phyloP scores from a whole-genome alignment of 2,797 vertebrate species.

The Falco novaeseelandiae region DNA sequence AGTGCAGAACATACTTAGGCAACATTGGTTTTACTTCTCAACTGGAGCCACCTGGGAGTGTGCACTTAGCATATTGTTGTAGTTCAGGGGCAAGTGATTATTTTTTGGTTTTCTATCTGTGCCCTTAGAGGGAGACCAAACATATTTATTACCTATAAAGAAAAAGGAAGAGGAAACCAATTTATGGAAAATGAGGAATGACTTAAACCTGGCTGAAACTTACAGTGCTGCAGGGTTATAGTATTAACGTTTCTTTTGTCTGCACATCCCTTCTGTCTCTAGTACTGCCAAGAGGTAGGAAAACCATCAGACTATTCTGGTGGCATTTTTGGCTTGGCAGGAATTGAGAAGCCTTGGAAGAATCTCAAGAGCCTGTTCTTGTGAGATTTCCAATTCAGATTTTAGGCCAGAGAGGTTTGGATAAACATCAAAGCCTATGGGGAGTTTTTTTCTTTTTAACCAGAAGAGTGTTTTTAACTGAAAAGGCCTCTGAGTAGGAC shows the following conservation, averaged over 20 bases:
- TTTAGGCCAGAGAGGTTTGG: slow-evolving; percentile 54
- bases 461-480: slow-evolving; percentile 30
- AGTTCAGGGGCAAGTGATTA: not conserved
- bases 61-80: not conserved
- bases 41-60: not conserved
- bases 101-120: not conserved
- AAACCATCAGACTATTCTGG: slow-evolving; percentile 54
- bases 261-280: slow-evolving; percentile 37
- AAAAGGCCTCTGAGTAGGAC: not conserved
- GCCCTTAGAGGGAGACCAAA: not conserved
- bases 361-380: slow-evolving; percentile 51
- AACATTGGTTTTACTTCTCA: not conserved
- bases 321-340: slow-evolving; percentile 62
- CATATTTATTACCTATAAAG: not conserved
- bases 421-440: slow-evolving; percentile 56
- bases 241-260: slow-evolving; percentile 51
- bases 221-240: not conserved
- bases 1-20: not conserved
- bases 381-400: slow-evolving; percentile 61
- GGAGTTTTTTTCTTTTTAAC: slow-evolving; percentile 34
- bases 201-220: slow-evolving; percentile 17
- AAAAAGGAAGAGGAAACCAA: not conserved
- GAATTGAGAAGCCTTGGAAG: slow-evolving; percentile 46
- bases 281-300: slow-evolving; percentile 57
- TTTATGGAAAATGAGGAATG: not conserved